Evolutionary conservation across 2,888 invertebrate genomes (phyloP), one percentile per base, ranked within the genome.

Genomic region (Euproctis similis): DNA sequence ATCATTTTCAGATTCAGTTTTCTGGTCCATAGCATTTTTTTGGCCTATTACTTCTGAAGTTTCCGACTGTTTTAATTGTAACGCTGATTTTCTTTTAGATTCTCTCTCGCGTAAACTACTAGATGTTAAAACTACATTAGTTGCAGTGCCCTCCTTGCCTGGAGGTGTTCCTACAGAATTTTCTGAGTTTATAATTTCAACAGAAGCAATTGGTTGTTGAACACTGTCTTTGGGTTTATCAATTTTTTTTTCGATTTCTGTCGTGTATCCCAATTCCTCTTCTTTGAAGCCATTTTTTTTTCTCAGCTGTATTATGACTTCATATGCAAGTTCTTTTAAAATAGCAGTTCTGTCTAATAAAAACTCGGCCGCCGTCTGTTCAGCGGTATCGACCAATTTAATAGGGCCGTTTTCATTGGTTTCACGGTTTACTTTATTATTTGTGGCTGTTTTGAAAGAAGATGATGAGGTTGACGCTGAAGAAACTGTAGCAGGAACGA

Each of bases 301-400:
- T 27, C 71, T 66, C 4, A 84, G 53, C 36, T 82, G 81, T 48
- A 84, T 78, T 5, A 82, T 53, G 7, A 84, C 76, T 69, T 84
- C 84, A 39, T 81, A 84, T 9, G 64, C 71, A 27, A 78, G 66
- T 37, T 78, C 61, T 50, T 71, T 73, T 4, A 82, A 52, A 9
- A 74, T 61, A 2, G 72, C 76, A 4, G 73, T 65, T 11, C 80
- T 66, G 8, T 78, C 81, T 8, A 84, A 67, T 30, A 71, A 80
- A 39, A 84, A 74, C 42, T 81, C 76, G 1, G 71, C 74, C 4
- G 71, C 46, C 27, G 72, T 76, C 20, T 67, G 56, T 1, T 62
- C 69, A 2, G 43, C 55, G 18, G 72, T 63, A 16, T 73, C 68
- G 4, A 75, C 29, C 4, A 80, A 41, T 41, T 74, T 75, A 16